phyloP scores from a whole-genome alignment of 2,888 invertebrate genomes.

The Agriopis marginaria region DNA sequence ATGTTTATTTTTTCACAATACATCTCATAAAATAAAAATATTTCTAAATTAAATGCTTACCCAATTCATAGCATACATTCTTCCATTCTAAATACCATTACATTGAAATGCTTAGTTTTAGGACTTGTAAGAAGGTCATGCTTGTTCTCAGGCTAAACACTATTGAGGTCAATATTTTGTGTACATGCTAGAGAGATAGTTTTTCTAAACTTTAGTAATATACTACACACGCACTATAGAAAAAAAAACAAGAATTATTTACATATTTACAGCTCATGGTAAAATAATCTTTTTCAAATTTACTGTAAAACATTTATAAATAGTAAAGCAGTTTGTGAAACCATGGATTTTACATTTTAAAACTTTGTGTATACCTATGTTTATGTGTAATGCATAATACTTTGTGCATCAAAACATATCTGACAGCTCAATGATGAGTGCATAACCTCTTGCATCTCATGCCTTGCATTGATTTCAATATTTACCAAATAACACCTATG shows the following conservation, averaged over 20 bases:
- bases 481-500: neutral
- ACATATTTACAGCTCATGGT: too few species aligned
- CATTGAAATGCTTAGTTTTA: constrained; percentile 10
- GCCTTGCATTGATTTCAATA: constrained; percentile 26
- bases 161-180: constrained; percentile 41
- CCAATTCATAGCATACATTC: neutral
- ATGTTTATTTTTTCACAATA: neutral
- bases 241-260: too few species aligned
- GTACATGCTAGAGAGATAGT: constrained; percentile 11
- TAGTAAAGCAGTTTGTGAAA: neutral
- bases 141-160: constrained; percentile 23
- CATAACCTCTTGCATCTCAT: constrained; percentile 56
- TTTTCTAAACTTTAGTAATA: neutral
- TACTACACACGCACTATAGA: neutral
- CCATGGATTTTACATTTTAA: neutral
- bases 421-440: constrained; percentile 47
- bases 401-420: constrained; percentile 34
- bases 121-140: constrained; percentile 20
- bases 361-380: neutral
- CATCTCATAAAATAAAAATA: neutral
- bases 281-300: neutral
- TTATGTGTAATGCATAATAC: constrained; percentile 7
- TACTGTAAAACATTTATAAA: neutral
- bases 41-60: constrained; percentile 5
- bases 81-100: constrained; percentile 8